These are phyloP conservation scores for Meandrina meandrites DNA, from an alignment of 92 coral and sea anemone genomes.

Conservation along the genomic window DNA sequence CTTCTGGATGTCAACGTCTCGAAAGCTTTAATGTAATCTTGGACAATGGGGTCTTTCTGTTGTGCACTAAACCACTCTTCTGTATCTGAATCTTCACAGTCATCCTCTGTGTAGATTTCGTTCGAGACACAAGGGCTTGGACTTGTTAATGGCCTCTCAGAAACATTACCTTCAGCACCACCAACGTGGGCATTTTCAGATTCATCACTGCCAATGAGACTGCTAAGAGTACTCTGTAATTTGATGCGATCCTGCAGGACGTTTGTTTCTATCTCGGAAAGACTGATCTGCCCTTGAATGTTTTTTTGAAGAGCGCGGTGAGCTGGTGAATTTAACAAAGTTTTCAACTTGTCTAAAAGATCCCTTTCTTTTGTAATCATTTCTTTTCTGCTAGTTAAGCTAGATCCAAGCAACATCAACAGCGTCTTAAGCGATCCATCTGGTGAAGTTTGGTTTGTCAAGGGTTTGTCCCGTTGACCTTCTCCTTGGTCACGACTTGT, in stretches of 20 bases:
- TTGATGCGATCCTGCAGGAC: conserved; percentile 1
- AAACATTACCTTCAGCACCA: neutral
- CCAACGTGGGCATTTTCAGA: neutral
- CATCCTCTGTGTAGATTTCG: neutral
- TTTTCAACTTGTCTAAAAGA: neutral
- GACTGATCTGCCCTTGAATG: conserved; percentile 2
- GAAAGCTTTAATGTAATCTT: conserved; percentile 88
- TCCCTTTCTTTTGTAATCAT: conserved; percentile 12
- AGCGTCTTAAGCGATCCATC: neutral
- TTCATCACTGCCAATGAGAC: neutral
- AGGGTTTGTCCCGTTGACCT: neutral
- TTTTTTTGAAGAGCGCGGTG: conserved; percentile 7
- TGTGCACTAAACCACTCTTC: conserved; percentile 88
- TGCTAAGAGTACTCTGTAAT: neutral
- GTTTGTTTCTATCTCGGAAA: conserved; percentile 21
- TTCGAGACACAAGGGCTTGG: neutral
- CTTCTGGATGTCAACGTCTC: conserved; percentile 55
- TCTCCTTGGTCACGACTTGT: neutral
- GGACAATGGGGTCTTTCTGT: conserved; percentile 92
- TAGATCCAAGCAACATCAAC: neutral
- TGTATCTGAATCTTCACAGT: conserved; percentile 59
- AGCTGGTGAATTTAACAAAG: neutral
- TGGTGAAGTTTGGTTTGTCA: neutral
- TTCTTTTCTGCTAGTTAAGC: conserved; percentile 11
- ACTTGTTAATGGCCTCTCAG: neutral